Evolutionary conservation across 1,140 invertebrate species (phyloP).

Genomic region (Brachionus koreanus): DNA sequence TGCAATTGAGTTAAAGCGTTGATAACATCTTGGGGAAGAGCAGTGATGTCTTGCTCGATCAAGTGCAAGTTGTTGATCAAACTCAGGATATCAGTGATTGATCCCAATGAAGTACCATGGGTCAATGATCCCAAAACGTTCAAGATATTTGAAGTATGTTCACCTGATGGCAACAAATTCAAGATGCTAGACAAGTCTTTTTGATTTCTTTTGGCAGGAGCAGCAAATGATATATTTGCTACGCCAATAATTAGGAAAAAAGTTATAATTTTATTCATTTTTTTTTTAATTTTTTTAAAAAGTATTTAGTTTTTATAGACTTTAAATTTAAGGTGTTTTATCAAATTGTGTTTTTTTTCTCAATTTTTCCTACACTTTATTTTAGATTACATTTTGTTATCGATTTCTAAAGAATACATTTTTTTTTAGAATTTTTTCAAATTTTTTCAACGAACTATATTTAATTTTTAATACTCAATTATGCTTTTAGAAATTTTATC

Average conservation of each 20-base stretch:
- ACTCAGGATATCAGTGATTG: not conserved
- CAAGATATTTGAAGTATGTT: not conserved
- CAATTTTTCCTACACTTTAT: not conserved
- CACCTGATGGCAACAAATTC: conserved; percentile 7
- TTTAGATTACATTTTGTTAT: not conserved
- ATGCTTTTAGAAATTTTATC: too few species aligned
- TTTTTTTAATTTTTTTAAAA: not conserved
- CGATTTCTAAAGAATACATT: not conserved
- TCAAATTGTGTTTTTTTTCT: not conserved
- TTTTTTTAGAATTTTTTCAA: not conserved
- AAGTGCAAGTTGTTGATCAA: conserved; percentile 30
- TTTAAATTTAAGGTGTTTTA: not conserved
- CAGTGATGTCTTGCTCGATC: not conserved
- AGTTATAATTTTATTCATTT: conserved; percentile 37
- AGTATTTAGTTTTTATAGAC: not conserved
- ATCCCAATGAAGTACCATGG: not conserved
- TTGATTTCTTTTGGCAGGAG: not conserved
- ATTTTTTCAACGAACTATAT: not conserved
- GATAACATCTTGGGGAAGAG: conserved; percentile 20
- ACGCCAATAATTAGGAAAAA: not conserved
- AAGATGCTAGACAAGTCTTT: conserved; percentile 24
- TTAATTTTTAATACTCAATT: too few species aligned
- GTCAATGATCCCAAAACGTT: not conserved
- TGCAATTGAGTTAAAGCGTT: conserved; percentile 31
- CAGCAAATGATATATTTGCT: not conserved